phyloP scores from a whole-genome alignment of 2,888 invertebrate genomes.

The Lithosia quadra region DNA sequence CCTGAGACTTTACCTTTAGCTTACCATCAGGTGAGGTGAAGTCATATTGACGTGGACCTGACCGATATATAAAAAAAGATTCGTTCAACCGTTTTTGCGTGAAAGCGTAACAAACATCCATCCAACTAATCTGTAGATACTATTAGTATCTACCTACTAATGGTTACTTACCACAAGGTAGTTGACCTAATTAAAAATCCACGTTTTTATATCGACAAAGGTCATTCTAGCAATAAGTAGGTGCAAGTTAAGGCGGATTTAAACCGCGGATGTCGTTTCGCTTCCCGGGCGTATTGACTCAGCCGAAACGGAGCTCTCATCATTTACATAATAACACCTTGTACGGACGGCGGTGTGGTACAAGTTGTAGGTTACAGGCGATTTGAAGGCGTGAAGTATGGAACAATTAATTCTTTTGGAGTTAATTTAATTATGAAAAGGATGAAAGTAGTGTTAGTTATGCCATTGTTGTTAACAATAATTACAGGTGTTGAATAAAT shows the following conservation, averaged over 20 bases:
- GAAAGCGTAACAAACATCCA: no score
- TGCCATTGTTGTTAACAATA: no score
- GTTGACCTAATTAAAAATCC: neutral
- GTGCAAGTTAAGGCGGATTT: slow-evolving; percentile 49
- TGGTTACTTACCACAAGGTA: neutral
- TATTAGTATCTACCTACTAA: no score
- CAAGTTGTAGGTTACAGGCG: slow-evolving; percentile 49
- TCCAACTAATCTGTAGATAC: no score
- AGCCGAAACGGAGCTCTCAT: slow-evolving; percentile 84
- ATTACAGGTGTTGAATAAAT: no score
- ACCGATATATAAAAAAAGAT: no score
- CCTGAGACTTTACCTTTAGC: no score
- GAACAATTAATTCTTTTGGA: neutral
- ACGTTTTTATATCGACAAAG: slow-evolving; percentile 53
- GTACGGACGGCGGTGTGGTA: slow-evolving; percentile 54
- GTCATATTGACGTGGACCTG: no score
- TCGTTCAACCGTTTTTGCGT: no score
- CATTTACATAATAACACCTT: slow-evolving; percentile 87
- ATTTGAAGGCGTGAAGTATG: slow-evolving; percentile 1
- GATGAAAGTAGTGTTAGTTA: no score
- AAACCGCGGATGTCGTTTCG: slow-evolving; percentile 78
- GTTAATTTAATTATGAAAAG: neutral
- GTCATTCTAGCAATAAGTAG: slow-evolving; percentile 60
- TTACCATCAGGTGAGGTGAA: no score
- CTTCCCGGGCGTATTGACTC: slow-evolving; percentile 80